Evolutionary conservation across 2,113 vertebrate species (phyloP).

Genomic region (Indicator maculatus): DNA sequence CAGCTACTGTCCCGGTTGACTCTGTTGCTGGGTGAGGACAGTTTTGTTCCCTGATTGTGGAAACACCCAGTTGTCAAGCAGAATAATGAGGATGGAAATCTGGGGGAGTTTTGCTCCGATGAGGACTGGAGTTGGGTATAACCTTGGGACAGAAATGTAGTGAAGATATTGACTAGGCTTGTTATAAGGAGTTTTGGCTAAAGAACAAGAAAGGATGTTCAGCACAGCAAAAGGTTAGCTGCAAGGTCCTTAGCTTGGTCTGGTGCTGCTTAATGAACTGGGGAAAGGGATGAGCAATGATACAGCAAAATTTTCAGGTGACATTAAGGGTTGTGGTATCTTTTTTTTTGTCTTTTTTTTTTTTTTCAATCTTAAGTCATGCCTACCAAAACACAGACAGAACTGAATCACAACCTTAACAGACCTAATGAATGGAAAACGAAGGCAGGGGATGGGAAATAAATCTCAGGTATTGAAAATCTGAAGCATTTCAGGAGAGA

Average conservation of each 20-base stretch:
- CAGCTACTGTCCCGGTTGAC: not conserved
- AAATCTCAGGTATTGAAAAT: not conserved
- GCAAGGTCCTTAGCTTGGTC: conserved; percentile 2
- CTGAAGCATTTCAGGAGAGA: not conserved
- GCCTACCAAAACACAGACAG: not conserved
- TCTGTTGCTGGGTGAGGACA: not conserved
- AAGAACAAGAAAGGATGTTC: not conserved
- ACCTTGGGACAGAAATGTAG: not conserved
- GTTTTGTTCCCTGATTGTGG: not conserved
- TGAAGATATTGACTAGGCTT: not conserved
- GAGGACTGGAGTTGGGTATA: not conserved
- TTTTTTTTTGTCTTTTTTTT: not conserved
- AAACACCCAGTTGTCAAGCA: not conserved
- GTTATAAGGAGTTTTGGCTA: not conserved
- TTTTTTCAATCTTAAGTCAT: not conserved
- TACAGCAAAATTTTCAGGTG: conserved; percentile 55
- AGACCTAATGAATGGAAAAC: not conserved
- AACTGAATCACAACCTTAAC: not conserved
- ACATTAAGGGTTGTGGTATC: not conserved
- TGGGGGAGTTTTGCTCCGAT: not conserved
- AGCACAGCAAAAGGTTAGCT: conserved; percentile 7
- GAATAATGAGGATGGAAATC: not conserved
- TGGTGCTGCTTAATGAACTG: conserved; percentile 42
- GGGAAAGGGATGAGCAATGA: not conserved
- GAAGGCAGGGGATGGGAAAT: not conserved